A percentile compares a stretch with the other conserved stretches of the same genome.
These are phyloP conservation scores for Taeniopygia guttata DNA, from an alignment of 2,797 vertebrate genomes.

Conservation along the genomic window DNA sequence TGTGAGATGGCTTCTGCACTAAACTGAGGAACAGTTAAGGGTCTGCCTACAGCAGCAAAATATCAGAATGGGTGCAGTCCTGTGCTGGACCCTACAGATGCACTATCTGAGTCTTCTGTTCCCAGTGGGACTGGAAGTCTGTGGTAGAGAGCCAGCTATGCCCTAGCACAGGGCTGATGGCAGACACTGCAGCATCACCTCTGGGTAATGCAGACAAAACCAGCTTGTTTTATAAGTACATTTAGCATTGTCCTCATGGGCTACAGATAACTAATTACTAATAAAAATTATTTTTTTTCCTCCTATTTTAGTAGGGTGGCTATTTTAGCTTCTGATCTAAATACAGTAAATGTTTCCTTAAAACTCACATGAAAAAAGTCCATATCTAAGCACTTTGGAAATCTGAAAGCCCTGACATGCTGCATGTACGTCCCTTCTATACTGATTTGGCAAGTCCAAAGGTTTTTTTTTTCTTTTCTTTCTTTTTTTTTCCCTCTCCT, in stretches of 20 bases:
- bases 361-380: not conserved
- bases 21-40: not conserved
- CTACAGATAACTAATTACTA: not conserved
- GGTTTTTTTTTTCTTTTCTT: not conserved
- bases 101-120: not conserved
- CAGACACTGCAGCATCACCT: not conserved
- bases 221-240: not conserved
- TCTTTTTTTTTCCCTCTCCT: too few relatives aligned
- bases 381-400: not conserved
- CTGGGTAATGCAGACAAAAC: not conserved
- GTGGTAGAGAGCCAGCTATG: not conserved
- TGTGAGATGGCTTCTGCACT: not conserved
- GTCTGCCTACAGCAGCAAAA: not conserved
- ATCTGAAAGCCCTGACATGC: not conserved
- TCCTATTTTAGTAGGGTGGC: not conserved
- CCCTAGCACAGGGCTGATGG: accelerated
- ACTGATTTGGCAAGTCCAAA: not conserved
- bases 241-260: not conserved
- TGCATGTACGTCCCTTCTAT: not conserved
- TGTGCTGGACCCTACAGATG: not conserved
- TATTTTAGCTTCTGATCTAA: not conserved
- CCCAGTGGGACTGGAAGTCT: accelerated
- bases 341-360: not conserved
- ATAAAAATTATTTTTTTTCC: not conserved
- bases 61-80: not conserved